Conservation (phyloP, 2,113 vertebrate species). For the Tragelaphus buxtoni region DNA sequence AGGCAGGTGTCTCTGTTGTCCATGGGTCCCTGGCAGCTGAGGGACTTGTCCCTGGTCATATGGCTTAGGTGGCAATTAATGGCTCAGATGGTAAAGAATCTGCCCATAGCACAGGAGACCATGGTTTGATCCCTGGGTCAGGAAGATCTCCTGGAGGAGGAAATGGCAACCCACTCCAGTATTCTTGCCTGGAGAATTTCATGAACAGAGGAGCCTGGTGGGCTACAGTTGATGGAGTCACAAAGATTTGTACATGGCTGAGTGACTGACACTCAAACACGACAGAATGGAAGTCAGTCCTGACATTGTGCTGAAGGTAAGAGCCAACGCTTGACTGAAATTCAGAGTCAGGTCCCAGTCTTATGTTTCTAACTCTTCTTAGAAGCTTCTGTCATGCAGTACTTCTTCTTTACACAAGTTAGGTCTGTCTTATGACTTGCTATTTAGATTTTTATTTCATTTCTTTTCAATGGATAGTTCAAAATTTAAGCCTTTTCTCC, state of each 20-base stretch:
- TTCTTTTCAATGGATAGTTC: not conserved
- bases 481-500: not conserved
- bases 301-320: not conserved
- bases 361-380: not conserved
- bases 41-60: not conserved
- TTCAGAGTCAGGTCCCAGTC: not conserved
- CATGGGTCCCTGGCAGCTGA: not conserved
- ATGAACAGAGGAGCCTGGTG: not conserved
- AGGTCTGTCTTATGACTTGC: not conserved
- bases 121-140: not conserved
- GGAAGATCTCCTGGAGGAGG: not conserved
- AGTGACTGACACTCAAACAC: not conserved
- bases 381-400: not conserved
- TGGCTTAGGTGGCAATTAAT: not conserved
- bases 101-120: not conserved
- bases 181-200: not conserved
- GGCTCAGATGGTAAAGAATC: not conserved
- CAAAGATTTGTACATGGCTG: not conserved
- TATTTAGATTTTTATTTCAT: conserved; percentile 7
- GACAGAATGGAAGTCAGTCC: not conserved
- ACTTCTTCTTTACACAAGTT: not conserved
- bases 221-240: not conserved
- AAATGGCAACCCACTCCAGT: not conserved
- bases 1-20: not conserved
- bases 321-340: accelerated